A percentile compares a stretch with the other conserved stretches of the same genome.
phyloP scores from a whole-genome alignment of 2,113 vertebrate genomes.

The Stegostoma tigrinum region DNA sequence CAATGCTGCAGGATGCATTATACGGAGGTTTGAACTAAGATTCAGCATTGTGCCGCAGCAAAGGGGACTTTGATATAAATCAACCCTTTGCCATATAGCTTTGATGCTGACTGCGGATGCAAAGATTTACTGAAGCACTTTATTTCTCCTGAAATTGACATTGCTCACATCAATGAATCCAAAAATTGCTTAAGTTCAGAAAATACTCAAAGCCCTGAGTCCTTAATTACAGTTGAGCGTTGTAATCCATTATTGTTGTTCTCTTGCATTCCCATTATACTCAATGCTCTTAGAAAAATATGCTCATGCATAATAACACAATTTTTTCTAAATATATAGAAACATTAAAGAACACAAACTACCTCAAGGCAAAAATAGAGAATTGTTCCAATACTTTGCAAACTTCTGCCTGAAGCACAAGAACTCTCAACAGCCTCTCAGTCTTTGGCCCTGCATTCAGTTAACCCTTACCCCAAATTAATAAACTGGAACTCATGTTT shows the following conservation, averaged over 20 bases:
- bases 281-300: background rate
- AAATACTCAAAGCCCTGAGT: background rate
- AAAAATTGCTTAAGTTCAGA: background rate
- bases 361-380: background rate
- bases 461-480: background rate
- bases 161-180: background rate
- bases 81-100: background rate
- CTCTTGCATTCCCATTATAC: background rate
- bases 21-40: background rate
- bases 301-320: background rate
- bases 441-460: background rate
- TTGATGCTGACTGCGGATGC: background rate
- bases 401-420: background rate
- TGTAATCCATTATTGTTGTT: background rate
- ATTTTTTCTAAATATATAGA: background rate
- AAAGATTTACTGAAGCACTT: background rate
- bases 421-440: background rate
- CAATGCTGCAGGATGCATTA: background rate
- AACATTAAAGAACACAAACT: background rate
- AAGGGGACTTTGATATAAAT: background rate
- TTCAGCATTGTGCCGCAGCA: background rate
- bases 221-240: background rate
- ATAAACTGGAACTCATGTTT: background rate
- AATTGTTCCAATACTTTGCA: background rate
- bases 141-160: slow-evolving; percentile 7